Percentiles rank a stretch among this genome's conserved stretches.
Conservation (phyloP, 2,888 invertebrate genomes). For the Trypoxylon attenuatum region DNA sequence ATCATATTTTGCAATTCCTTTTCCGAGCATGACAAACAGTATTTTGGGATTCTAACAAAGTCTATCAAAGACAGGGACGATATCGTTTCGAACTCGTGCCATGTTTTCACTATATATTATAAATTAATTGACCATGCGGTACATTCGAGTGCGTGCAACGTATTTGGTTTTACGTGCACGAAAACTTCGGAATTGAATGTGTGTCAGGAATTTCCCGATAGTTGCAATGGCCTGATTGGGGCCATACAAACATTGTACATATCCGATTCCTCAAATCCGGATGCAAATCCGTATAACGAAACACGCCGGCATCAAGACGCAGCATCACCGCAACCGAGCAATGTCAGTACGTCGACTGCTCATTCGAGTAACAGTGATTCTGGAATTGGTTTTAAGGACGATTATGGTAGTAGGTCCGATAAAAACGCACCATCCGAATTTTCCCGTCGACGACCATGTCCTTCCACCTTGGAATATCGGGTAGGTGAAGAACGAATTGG, state of each 20-base stretch:
- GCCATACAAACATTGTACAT: constrained; percentile 78
- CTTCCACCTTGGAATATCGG: constrained; percentile 40
- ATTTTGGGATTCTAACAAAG: constrained; percentile 94
- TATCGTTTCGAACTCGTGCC: constrained; percentile 90
- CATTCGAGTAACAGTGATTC: constrained; percentile 96
- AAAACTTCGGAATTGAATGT: constrained; percentile 84
- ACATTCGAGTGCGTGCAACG: constrained; percentile 87
- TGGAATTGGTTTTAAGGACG: constrained; percentile 95
- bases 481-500: no score
- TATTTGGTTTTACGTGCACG: constrained; percentile 91
- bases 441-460: constrained; percentile 71
- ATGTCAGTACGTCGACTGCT: constrained; percentile 86
- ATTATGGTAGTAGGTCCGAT: constrained; percentile 88
- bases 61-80: constrained; percentile 78
- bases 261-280: constrained; percentile 65
- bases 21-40: constrained; percentile 92
- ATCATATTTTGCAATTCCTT: constrained; percentile 93
- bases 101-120: constrained; percentile 95
- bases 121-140: constrained; percentile 88
- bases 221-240: constrained; percentile 81
- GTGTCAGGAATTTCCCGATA: constrained; percentile 93
- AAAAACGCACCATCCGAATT: constrained; percentile 87
- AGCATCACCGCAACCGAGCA: constrained; percentile 88
- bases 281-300: constrained; percentile 61
- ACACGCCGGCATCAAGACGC: constrained; percentile 60